Base-by-base conservation (phyloP, 1,140 invertebrate genomes). In the Antheraea mylitta region DNA sequence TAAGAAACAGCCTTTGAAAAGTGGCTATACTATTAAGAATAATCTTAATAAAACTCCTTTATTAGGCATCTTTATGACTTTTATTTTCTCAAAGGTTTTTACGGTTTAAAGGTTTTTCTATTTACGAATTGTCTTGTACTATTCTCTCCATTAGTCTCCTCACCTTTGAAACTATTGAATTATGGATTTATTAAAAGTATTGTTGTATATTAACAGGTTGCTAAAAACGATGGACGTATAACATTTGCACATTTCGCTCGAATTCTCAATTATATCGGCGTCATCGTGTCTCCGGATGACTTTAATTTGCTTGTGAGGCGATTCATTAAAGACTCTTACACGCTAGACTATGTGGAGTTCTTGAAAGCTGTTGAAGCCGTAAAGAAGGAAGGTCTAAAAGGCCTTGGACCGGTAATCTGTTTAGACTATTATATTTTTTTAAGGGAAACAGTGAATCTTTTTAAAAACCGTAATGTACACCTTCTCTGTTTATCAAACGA, bases 281-380 rank as follows among this genome's bases (percentile, higher is more conserved):
- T 96, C 53, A 85, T 94, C 3, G 81, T 96, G 6, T 94, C 94
- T 0, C 87, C 94, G 1, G 93, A 95, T 11, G 95, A 96, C 82
- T 96, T 95, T 77, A 90, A 94, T 73, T 82, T 96, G 7, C 86
- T 96, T 0, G 90, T 96, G 16, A 95, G 95, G 58, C 94, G 94
- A 74, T 96, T 95, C 77, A 92, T 95, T 67, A 95, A 95, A 74
- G 94, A 96, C 82, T 93, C 93, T 3, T 96, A 96, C 81, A 94
- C 95, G 8, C 80, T 96, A 0, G 96, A 96, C 85, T 96, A 96
- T 77, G 93, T 96, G 13, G 95, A 95, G 4, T 96, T 96, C 76
- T 79, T 92, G 9, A 85, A 85, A 48, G 88, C 85, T 0, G 79
- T 96, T 0, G 93, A 94, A 37, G 93, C 93, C 0, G 93, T 95